These are phyloP conservation scores for Drosophila tani DNA, from an alignment of 1,140 invertebrate species.

Conservation along the genomic window DNA sequence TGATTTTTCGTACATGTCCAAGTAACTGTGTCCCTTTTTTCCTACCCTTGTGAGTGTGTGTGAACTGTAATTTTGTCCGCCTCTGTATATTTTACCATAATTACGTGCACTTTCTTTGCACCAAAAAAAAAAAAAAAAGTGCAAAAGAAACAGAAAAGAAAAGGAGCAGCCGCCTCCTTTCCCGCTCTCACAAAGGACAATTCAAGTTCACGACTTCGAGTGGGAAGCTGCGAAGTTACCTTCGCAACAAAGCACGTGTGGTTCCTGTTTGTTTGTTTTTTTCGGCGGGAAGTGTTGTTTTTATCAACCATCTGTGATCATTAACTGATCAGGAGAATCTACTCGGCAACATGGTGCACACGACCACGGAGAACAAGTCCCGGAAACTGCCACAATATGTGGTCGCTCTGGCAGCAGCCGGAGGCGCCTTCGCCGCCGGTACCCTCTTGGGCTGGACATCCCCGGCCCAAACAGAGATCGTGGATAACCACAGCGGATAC, in stretches of 20 bases:
- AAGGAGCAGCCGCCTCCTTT: slow-evolving; percentile 14
- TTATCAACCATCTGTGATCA: no score
- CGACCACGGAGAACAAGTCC: slow-evolving; percentile 54
- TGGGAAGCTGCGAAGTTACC: slow-evolving; percentile 58
- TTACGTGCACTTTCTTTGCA: slow-evolving; percentile 62
- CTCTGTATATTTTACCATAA: slow-evolving; percentile 72
- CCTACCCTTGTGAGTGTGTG: slow-evolving; percentile 20
- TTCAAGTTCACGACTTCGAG: slow-evolving; percentile 68
- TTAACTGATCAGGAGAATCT: slow-evolving; percentile 81
- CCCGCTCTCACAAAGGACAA: slow-evolving; percentile 57
- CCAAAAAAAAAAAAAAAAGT: slow-evolving; percentile 15
- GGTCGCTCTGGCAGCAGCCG: slow-evolving; percentile 88
- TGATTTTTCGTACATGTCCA: slow-evolving; percentile 57
- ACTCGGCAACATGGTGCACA: slow-evolving; percentile 80
- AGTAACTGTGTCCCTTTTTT: slow-evolving; percentile 26
- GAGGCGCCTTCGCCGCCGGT: slow-evolving; percentile 86
- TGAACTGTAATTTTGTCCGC: slow-evolving; percentile 69
- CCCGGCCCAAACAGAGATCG: slow-evolving; percentile 87
- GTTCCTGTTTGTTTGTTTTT: slow-evolving; percentile 26
- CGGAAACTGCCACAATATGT: slow-evolving; percentile 89
- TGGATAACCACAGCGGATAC: slow-evolving; percentile 85
- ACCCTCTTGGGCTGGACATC: slow-evolving; percentile 92
- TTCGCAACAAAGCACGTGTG: slow-evolving; percentile 23
- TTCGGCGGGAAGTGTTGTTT: no score
- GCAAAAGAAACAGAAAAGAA: slow-evolving; percentile 17